Evolutionary conservation across 1,140 invertebrate genomes (phyloP), one percentile per base, ranked within the genome.

Genomic region (Diplogasteroides magnus): DNA sequence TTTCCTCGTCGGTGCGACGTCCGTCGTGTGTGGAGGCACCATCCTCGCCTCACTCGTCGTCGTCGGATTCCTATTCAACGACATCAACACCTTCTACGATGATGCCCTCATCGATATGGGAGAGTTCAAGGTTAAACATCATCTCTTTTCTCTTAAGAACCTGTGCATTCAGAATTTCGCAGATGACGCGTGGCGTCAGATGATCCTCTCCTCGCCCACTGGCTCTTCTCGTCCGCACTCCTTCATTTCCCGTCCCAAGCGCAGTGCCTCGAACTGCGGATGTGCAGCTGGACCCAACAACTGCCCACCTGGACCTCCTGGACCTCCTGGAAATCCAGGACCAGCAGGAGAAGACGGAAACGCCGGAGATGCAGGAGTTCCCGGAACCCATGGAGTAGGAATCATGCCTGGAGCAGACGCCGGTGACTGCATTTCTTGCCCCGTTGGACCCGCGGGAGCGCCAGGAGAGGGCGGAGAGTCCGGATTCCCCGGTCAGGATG

Each of bases 291-390:
- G 61, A 6, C 29, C 61, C 29, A 31, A 63, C 19, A 31, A 14
- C 2, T 63, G 61, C 61, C 61, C 61, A 37, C 65, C 72, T 61
- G 73, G 73, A 59, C 32, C 57, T 29, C 60, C 68, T 37, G 73
- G 73, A 71, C 26, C 66, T 56, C 2, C 71, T 27, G 73, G 73
- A 32, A 65, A 65, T n/a, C n/a, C 56, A 2, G 73, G 73, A 32
- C 26, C 64, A 13, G 56, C 67, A 26, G 74, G 74, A 61, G 27
- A 25, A 28, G 56, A 28, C 31, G 73, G 73, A 55, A 61, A 37
- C 27, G 59, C 56, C 15, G 73, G 73, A 61, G n/a, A 32, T 15
- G 55, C n/a, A 26, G 73, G 73, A 31, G 26, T 61, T 2, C 31
- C 66, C 6, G 74, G 72, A 26, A 28, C 29, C 15, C 65, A 55